phyloP scores from a whole-genome alignment of 2,797 vertebrate species.

The Leptoclinus maculatus region DNA sequence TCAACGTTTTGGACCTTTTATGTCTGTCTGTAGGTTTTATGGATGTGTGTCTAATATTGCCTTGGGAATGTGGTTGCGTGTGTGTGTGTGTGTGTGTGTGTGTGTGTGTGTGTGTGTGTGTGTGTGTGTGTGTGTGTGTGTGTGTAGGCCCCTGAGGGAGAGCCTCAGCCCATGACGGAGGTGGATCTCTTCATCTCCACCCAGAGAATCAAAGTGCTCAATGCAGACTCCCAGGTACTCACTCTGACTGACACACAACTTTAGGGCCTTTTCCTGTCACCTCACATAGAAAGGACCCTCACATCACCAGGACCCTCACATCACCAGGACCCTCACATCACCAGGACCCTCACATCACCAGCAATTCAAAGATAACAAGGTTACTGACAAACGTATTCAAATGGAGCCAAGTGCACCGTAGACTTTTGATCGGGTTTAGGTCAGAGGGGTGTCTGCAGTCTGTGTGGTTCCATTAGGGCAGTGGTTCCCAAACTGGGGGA shows the following conservation, averaged over 20 bases:
- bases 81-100: background rate
- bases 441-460: too few species aligned
- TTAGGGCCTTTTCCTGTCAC: too few species aligned
- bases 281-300: background rate
- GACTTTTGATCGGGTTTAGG: too few species aligned
- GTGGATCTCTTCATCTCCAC: conserved; percentile 98
- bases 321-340: too few species aligned
- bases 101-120: background rate
- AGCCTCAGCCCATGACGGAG: conserved; percentile 93
- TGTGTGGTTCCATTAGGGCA: too few species aligned
- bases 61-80: background rate
- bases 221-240: conserved; percentile 90
- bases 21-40: background rate
- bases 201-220: conserved; percentile 95
- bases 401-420: too few species aligned
- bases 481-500: too few species aligned
- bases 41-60: conserved; percentile 5
- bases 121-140: conserved; percentile 2
- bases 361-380: too few species aligned
- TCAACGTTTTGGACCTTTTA: background rate
- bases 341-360: background rate
- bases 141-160: conserved; percentile 89
- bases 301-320: too few species aligned
- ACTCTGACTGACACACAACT: background rate
- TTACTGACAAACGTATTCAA: too few species aligned